These are phyloP conservation scores for Nestor notabilis DNA, from an alignment of 2,113 vertebrate genomes.

Conservation along the genomic window DNA sequence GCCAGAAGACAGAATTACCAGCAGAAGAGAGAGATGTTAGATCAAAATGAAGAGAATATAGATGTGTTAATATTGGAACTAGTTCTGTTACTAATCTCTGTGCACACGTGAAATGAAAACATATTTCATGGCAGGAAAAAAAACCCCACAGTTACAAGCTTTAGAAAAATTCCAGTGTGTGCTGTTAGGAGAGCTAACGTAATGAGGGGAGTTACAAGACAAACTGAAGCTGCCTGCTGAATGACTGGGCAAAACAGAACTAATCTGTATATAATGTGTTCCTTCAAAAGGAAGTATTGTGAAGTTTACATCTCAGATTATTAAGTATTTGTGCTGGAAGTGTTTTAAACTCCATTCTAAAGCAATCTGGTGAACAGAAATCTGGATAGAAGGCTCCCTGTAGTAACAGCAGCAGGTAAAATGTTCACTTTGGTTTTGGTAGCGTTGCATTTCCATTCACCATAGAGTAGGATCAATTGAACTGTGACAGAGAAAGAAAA, in stretches of 20 bases:
- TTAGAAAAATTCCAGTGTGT: constrained; percentile 28
- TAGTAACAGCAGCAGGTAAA: not conserved
- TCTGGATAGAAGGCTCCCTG: not conserved
- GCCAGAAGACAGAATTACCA: not conserved
- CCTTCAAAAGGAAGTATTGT: not conserved
- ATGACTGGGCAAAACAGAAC: constrained; percentile 39
- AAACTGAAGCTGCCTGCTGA: not conserved
- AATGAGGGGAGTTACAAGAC: constrained; percentile 24
- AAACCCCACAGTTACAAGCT: not conserved
- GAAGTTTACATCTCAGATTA: not conserved
- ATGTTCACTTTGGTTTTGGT: not conserved
- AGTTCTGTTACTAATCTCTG: not conserved
- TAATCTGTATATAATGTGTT: not conserved
- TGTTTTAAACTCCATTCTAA: not conserved
- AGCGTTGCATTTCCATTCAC: not conserved
- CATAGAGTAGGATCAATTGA: not conserved
- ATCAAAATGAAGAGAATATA: not conserved
- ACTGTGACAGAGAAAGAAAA: not conserved
- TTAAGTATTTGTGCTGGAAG: not conserved
- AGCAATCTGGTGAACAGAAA: not conserved
- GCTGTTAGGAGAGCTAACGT: not conserved
- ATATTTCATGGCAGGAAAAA: not conserved
- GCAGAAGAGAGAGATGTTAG: not conserved
- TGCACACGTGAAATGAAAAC: constrained; percentile 4
- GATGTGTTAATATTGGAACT: not conserved